A percentile compares a stretch with the other conserved stretches of the same genome.
Conservation (phyloP, 2,888 invertebrate genomes). For the Endotricha flammealis region DNA sequence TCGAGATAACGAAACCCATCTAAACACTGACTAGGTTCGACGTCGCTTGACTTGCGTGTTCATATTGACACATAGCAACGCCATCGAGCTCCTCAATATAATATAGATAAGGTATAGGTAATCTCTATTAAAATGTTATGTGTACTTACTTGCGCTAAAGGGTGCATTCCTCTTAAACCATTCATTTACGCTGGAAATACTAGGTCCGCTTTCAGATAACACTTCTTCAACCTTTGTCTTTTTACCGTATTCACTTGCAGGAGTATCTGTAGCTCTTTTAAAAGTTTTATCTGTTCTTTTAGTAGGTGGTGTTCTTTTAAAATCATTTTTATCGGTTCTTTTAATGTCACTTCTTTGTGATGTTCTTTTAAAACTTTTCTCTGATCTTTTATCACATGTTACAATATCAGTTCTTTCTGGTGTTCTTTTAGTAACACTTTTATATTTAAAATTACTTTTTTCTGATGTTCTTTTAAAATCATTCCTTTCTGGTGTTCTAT, state of each 20-base stretch:
- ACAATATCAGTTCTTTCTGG: too few species aligned
- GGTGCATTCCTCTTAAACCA: constrained; percentile 42
- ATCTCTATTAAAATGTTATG: not conserved
- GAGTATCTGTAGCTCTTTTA: constrained; percentile 16
- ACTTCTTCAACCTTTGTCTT: constrained; percentile 22
- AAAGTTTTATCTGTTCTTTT: constrained; percentile 1
- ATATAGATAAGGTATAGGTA: too few species aligned
- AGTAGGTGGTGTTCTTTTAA: constrained; percentile 14
- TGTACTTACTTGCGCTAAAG: constrained; percentile 29
- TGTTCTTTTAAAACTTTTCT: too few species aligned
- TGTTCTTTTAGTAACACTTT: too few species aligned
- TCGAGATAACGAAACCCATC: too few species aligned
- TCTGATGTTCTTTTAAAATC: constrained; percentile 23
- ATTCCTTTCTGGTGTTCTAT: constrained; percentile 11
- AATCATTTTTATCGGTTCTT: not conserved
- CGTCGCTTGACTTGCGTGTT: too few species aligned
- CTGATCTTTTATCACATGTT: too few species aligned
- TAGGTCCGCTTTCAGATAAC: constrained; percentile 27
- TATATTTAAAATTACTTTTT: too few species aligned
- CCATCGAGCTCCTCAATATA: too few species aligned
- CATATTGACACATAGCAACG: too few species aligned
- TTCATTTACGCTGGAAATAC: constrained; percentile 37
- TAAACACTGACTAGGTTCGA: too few species aligned
- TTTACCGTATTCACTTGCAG: constrained; percentile 21
- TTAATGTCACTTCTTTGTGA: not conserved